Conservation (phyloP, 2,113 vertebrate species). For the Hypomesus transpacificus region DNA sequence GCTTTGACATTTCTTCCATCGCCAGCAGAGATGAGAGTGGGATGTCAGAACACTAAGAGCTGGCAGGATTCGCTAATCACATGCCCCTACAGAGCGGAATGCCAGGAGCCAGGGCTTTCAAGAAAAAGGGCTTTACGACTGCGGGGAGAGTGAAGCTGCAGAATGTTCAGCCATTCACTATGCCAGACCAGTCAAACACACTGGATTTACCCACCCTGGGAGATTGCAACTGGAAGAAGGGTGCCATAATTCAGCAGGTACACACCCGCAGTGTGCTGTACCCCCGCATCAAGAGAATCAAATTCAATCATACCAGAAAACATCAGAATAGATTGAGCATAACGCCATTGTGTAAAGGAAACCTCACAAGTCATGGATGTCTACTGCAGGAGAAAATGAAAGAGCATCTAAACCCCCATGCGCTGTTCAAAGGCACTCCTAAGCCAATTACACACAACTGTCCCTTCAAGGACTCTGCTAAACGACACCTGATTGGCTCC, state of each 20-base stretch:
- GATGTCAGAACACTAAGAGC: not conserved
- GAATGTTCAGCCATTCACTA: not conserved
- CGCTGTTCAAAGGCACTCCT: conserved; percentile 10
- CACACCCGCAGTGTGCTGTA: not conserved
- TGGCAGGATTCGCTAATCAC: conserved; percentile 1
- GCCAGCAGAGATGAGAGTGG: not conserved
- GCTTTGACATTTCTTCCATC: conserved; percentile 38
- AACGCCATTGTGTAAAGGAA: not conserved
- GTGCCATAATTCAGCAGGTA: not conserved
- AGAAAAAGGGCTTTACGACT: not conserved
- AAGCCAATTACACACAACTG: conserved; percentile 20
- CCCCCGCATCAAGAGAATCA: not conserved
- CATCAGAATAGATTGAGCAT: conserved; percentile 9
- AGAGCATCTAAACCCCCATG: conserved; percentile 14
- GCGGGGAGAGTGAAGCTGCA: not conserved
- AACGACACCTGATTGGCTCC: conserved; percentile 5
- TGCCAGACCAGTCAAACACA: not conserved
- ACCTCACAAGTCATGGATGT: not conserved
- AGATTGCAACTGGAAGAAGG: not conserved
- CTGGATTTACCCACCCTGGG: not conserved
- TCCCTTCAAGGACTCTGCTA: conserved; percentile 9
- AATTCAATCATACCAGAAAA: conserved; percentile 19
- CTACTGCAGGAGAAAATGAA: conserved; percentile 17
- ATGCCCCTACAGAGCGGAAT: not conserved
- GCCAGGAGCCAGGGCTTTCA: not conserved